phyloP scores from a whole-genome alignment of 2,113 vertebrate species.

The Elephas maximus region DNA sequence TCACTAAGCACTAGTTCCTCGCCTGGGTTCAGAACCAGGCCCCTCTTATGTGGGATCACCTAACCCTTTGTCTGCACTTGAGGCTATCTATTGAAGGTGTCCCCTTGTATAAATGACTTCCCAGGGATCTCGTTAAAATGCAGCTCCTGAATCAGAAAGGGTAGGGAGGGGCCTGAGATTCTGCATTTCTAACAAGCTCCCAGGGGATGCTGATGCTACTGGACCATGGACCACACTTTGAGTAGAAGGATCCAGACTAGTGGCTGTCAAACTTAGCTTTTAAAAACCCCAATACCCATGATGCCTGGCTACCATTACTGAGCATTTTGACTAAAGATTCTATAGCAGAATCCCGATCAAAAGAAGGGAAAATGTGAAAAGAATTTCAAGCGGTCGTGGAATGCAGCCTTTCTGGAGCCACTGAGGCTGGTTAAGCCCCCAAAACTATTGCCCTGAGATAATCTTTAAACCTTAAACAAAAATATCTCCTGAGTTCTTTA shows the following conservation, averaged over 20 bases:
- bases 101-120: background rate
- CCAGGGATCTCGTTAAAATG: background rate
- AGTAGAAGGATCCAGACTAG: background rate
- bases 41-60: no score
- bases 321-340: background rate
- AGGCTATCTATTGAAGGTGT: background rate
- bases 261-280: background rate
- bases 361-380: background rate
- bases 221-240: rapidly evolving
- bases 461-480: background rate
- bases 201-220: rapidly evolving
- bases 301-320: background rate
- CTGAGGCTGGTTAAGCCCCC: background rate
- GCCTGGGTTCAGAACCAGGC: background rate
- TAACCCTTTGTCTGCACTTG: rapidly evolving
- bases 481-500: background rate
- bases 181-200: background rate
- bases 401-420: background rate
- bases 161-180: background rate
- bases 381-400: background rate
- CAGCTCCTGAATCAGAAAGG: background rate
- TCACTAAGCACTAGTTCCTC: background rate
- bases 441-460: background rate
- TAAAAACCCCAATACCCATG: background rate
- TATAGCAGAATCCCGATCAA: background rate